Evolutionary conservation across 2,113 vertebrate species (phyloP).

Genomic region (Oryctolagus cuniculus): DNA sequence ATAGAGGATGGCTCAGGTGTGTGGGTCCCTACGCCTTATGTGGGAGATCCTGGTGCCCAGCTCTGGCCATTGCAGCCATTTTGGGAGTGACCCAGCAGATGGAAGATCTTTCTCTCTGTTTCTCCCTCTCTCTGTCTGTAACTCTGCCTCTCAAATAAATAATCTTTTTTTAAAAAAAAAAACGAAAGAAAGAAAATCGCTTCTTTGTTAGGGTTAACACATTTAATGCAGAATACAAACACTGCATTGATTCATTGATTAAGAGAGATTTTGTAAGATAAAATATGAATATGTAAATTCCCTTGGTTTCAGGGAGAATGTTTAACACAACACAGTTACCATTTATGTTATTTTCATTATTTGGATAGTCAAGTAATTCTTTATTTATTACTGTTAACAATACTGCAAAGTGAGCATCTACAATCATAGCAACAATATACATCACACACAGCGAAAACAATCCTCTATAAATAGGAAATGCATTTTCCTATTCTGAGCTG

Average conservation of each 20-base stretch:
- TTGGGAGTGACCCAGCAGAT: too few relatives aligned
- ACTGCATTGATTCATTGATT: slow-evolving; percentile 1
- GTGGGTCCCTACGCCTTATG: too few relatives aligned
- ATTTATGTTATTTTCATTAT: slow-evolving; percentile 13
- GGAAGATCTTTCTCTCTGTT: too few relatives aligned
- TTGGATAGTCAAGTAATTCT: not conserved
- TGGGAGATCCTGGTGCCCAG: too few relatives aligned
- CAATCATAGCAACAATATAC: not conserved
- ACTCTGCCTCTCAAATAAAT: too few relatives aligned
- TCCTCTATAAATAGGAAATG: not conserved
- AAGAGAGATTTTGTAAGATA: not conserved
- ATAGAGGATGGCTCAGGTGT: too few relatives aligned
- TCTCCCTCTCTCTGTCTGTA: too few relatives aligned
- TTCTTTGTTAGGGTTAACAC: not conserved
- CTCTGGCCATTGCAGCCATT: too few relatives aligned
- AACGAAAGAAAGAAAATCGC: too few relatives aligned
- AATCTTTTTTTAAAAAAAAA: too few relatives aligned
- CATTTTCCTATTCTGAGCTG: not conserved
- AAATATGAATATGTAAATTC: not conserved
- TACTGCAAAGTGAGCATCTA: not conserved
- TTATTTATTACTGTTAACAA: not conserved
- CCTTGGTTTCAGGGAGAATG: not conserved
- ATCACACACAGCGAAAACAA: not conserved
- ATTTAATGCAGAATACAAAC: not conserved
- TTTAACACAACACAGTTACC: not conserved